Base-by-base conservation (phyloP, 92 coral and sea anemone genomes). In the Muricea muricata region DNA sequence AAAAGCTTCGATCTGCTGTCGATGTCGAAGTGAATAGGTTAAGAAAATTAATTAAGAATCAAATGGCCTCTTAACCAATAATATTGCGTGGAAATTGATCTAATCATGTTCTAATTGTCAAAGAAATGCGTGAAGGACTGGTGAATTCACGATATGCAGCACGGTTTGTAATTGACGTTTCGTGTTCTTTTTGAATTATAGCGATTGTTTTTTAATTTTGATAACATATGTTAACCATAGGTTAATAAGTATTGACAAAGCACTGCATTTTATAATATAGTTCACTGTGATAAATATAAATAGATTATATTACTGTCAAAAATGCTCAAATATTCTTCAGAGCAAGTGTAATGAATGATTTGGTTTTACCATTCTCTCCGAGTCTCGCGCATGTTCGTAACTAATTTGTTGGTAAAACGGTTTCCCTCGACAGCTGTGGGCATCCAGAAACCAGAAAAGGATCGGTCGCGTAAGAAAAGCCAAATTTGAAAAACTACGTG, bases 11-110 rank as follows among this genome's bases (percentile, higher is more conserved):
- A 79, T 97, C 99, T 0, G 88, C 90, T 28, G 86, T 94, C 41
- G 90, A 97, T 82, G 93, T 97, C 63, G 99, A 97, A 84, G 55
- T 97, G 15, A 94, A 94, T 55, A 88, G 98, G 73, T 10, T 97
- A 52, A 92, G 71, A 60, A 78, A 78, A 78, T 58, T 78, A 41
- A 58, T 78, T 55, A 78, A 78, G 65, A 75, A 75, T 55, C 83
- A 78, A 57, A 1, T 56, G 55, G 30, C n/a, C 70, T 57, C 54
- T 13, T 78, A 42, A 56, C 45, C 13, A 55, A 32, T 21, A 18
- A 18, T 24, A 37, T n/a, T 37, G 45, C 13, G 31, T 47, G 35
- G 28, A 76, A 50, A 52, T 11, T 76, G 42, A 25, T 26, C 20
- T 50, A 30, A 26, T 47, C 52, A 63, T 63, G 39, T 30, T 63